These are phyloP conservation scores for Mungos mungo DNA, from an alignment of 2,113 vertebrate genomes.

Conservation along the genomic window DNA sequence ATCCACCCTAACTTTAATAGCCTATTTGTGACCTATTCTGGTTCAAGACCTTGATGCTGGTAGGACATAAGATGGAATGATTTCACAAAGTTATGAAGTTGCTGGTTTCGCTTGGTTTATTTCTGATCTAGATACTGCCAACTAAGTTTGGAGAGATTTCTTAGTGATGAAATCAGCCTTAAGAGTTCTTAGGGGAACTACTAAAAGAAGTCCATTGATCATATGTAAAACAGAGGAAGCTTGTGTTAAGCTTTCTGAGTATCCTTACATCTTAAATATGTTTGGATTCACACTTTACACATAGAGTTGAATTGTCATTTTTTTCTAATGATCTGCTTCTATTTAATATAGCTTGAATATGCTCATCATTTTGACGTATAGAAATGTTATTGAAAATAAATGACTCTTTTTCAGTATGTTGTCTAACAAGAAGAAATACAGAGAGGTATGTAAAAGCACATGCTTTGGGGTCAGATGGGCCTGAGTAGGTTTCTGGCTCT, in stretches of 20 bases:
- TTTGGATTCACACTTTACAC: background rate
- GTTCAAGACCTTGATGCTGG: conserved; percentile 89
- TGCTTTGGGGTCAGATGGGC: background rate
- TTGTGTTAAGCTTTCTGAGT: conserved; percentile 86
- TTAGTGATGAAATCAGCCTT: conserved; percentile 86
- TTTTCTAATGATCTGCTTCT: conserved; percentile 70
- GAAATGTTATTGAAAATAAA: conserved; percentile 37
- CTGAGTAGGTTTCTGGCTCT: background rate
- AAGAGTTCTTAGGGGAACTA: conserved; percentile 79
- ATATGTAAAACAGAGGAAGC: conserved; percentile 86
- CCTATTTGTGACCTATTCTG: conserved; percentile 89
- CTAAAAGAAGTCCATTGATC: conserved; percentile 83
- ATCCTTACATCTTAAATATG: conserved; percentile 84
- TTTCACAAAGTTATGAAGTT: conserved; percentile 88
- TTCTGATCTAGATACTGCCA: conserved; percentile 87
- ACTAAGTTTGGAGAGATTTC: conserved; percentile 87
- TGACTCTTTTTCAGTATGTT: background rate
- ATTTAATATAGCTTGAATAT: conserved; percentile 78
- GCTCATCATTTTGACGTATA: conserved; percentile 86
- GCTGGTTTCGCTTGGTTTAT: conserved; percentile 88
- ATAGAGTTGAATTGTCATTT: conserved; percentile 64
- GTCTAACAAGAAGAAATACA: background rate
- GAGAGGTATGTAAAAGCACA: background rate
- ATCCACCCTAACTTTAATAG: conserved; percentile 89
- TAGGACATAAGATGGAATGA: conserved; percentile 88